These are phyloP conservation scores for Sinocyclocheilus grahami DNA, from an alignment of 2,113 vertebrate genomes.

Conservation along the genomic window DNA sequence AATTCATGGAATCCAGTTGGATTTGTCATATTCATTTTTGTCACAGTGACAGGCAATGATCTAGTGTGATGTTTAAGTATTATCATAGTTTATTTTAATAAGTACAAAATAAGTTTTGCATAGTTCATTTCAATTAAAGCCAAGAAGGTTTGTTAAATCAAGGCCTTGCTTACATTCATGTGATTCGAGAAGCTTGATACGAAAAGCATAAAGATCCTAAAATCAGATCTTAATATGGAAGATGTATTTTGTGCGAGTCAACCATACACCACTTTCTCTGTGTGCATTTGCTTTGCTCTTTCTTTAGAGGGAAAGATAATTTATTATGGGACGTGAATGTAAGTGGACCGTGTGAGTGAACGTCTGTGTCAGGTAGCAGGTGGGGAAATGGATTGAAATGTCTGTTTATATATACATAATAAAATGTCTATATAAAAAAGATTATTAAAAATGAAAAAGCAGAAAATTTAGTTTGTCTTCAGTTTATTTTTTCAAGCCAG, in stretches of 20 bases:
- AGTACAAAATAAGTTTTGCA: constrained; percentile 14
- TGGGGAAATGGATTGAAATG: constrained; percentile 52
- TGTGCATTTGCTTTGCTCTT: constrained; percentile 61
- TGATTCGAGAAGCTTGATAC: not conserved
- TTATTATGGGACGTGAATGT: constrained; percentile 70
- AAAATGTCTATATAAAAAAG: constrained; percentile 72
- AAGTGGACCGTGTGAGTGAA: constrained; percentile 55
- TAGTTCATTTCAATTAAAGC: not conserved
- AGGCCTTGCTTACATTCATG: constrained; percentile 18
- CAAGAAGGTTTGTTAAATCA: not conserved
- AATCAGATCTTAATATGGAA: constrained; percentile 15
- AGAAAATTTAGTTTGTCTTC: not conserved
- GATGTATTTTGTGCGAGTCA: constrained; percentile 38
- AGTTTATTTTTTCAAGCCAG: not conserved
- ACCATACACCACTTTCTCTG: constrained; percentile 45
- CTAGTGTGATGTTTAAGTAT: constrained; percentile 4
- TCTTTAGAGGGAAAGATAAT: constrained; percentile 66
- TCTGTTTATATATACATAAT: constrained; percentile 75
- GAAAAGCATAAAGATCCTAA: not conserved
- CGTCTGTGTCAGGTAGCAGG: constrained; percentile 46
- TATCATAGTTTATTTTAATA: constrained; percentile 16
- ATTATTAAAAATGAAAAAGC: constrained; percentile 49
- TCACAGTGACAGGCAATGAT: not conserved
- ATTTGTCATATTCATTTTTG: not conserved
- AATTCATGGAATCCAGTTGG: not conserved